Conservation (phyloP, 1,140 invertebrate genomes). For the Pseudomyrmex cubaensis region DNA sequence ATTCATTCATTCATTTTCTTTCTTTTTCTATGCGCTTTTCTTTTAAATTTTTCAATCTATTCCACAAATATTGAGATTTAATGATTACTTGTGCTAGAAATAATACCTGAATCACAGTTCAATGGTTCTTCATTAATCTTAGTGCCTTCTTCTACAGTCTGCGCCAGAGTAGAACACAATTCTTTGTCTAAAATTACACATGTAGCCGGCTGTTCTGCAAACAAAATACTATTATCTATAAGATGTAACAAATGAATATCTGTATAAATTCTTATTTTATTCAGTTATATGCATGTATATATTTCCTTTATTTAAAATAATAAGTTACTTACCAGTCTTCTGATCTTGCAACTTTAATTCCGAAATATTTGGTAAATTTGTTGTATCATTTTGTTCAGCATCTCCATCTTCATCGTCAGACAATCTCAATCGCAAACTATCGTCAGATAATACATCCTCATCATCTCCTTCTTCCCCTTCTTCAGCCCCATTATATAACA, state of each 20-base stretch:
- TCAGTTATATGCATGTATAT: too few relatives aligned
- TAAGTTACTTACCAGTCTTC: slow-evolving; percentile 50
- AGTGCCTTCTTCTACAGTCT: neutral
- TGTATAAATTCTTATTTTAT: neutral
- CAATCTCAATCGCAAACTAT: slow-evolving; percentile 80
- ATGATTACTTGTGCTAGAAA: too few relatives aligned
- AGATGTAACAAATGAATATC: neutral
- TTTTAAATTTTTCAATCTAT: too few relatives aligned
- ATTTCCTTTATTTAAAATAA: neutral
- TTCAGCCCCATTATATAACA: slow-evolving; percentile 72
- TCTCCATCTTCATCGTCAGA: slow-evolving; percentile 83
- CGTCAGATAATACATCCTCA: slow-evolving; percentile 80
- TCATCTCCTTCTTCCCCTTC: slow-evolving; percentile 79
- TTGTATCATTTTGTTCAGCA: slow-evolving; percentile 45
- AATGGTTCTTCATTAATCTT: neutral
- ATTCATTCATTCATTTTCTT: too few relatives aligned
- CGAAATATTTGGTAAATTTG: slow-evolving; percentile 9
- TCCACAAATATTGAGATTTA: too few relatives aligned
- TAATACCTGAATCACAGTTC: slow-evolving; percentile 53
- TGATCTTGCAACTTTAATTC: slow-evolving; percentile 21
- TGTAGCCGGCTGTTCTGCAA: slow-evolving; percentile 45
- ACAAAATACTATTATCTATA: slow-evolving; percentile 22
- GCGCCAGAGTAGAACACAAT: neutral
- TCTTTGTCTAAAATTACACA: slow-evolving; percentile 1
- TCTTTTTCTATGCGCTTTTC: too few relatives aligned